Evolutionary conservation across 2,888 invertebrate species (phyloP).

Genomic region (Rhopalosiphum nymphaeae): DNA sequence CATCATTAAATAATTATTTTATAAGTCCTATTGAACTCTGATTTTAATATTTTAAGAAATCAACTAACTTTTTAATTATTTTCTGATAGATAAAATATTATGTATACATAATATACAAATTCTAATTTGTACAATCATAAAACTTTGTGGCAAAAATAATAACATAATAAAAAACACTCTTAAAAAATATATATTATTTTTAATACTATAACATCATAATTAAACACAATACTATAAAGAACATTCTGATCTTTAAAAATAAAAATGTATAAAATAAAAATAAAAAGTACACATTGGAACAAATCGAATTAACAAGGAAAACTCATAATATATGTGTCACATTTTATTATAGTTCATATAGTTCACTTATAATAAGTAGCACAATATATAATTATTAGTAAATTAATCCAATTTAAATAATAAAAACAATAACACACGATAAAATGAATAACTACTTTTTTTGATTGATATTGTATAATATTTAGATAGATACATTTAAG

Average conservation of each 20-base stretch:
- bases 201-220: neutral
- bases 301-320: neutral
- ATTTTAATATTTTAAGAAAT: neutral
- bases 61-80: neutral
- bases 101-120: too few species aligned
- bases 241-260: neutral
- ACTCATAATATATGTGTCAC: neutral
- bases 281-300: neutral
- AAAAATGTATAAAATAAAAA: neutral
- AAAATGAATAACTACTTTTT: neutral
- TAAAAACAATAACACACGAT: constrained; percentile 12
- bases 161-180: neutral
- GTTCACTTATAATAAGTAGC: neutral
- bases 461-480: neutral
- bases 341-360: neutral
- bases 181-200: neutral
- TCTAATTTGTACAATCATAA: neutral
- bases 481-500: neutral
- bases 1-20: neutral
- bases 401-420: neutral
- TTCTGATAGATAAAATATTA: neutral
- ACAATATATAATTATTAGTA: neutral
- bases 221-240: neutral
- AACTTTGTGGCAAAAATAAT: neutral
- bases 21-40: neutral